phyloP scores from a whole-genome alignment of 2,113 vertebrate species.

The Nyctibius bracteatus region DNA sequence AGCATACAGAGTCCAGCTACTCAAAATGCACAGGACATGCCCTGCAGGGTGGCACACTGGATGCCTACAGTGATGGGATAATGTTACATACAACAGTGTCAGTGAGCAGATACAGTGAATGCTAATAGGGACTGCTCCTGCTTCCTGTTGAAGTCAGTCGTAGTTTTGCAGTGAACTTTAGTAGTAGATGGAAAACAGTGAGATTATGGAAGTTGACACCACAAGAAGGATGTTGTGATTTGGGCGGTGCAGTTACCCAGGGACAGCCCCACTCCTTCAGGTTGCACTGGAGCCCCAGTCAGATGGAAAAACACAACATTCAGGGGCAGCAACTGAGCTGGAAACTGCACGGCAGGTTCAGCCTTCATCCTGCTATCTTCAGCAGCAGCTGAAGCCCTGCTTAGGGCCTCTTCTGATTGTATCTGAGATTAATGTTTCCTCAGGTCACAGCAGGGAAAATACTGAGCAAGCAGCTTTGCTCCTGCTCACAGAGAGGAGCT shows the following conservation, averaged over 20 bases:
- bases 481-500: not conserved
- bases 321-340: not conserved
- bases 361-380: not conserved
- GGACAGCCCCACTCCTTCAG: not conserved
- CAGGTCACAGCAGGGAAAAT: not conserved
- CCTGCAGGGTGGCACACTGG: not conserved
- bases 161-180: not conserved
- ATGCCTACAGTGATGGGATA: not conserved
- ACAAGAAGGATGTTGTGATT: not conserved
- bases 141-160: not conserved
- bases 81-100: not conserved
- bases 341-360: not conserved
- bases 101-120: not conserved
- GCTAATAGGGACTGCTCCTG: not conserved
- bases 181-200: not conserved
- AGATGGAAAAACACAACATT: not conserved
- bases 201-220: not conserved
- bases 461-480: not conserved
- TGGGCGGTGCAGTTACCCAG: accelerated
- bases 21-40: not conserved
- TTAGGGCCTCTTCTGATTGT: not conserved
- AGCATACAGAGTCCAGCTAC: not conserved
- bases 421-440: not conserved
- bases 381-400: not conserved
- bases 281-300: not conserved